Conservation (phyloP, 2,888 invertebrate genomes). For the Anodontia alba region DNA sequence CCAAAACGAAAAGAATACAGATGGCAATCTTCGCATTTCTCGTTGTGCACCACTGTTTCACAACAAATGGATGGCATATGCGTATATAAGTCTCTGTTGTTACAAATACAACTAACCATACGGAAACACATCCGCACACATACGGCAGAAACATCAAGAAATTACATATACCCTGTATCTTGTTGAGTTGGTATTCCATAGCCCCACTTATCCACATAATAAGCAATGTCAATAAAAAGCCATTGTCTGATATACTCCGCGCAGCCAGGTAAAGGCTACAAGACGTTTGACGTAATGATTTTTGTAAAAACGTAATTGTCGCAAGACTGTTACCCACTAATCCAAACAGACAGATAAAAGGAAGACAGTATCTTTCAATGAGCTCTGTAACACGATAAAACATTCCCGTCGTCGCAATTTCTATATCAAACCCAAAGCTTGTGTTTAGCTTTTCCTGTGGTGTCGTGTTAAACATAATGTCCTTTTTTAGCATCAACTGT, state of each 20-base stretch:
- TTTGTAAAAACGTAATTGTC: slow-evolving; percentile 90
- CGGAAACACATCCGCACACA: slow-evolving; percentile 44
- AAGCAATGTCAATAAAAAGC: slow-evolving; percentile 90
- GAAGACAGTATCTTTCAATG: slow-evolving; percentile 85
- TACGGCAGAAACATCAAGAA: slow-evolving; percentile 47
- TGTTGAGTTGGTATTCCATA: slow-evolving; percentile 29
- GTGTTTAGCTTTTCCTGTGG: not conserved
- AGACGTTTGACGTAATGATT: slow-evolving; percentile 90
- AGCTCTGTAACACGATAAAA: slow-evolving; percentile 7
- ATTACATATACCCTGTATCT: slow-evolving; percentile 36
- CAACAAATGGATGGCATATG: slow-evolving; percentile 90
- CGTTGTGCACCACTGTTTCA: slow-evolving; percentile 65
- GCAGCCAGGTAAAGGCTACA: slow-evolving; percentile 92
- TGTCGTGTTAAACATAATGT: too few species aligned
- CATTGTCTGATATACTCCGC: slow-evolving; percentile 91
- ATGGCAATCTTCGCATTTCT: slow-evolving; percentile 61
- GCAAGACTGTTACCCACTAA: slow-evolving; percentile 91
- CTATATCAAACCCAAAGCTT: not conserved
- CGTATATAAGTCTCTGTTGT: slow-evolving; percentile 84
- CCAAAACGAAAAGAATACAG: slow-evolving; percentile 27
- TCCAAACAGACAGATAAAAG: slow-evolving; percentile 89
- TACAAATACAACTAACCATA: slow-evolving; percentile 52
- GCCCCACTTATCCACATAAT: slow-evolving; percentile 75
- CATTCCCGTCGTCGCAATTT: not conserved
- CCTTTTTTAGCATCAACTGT: too few species aligned